Conservation (phyloP, 2,113 vertebrate species). For the Lathamus discolor region DNA sequence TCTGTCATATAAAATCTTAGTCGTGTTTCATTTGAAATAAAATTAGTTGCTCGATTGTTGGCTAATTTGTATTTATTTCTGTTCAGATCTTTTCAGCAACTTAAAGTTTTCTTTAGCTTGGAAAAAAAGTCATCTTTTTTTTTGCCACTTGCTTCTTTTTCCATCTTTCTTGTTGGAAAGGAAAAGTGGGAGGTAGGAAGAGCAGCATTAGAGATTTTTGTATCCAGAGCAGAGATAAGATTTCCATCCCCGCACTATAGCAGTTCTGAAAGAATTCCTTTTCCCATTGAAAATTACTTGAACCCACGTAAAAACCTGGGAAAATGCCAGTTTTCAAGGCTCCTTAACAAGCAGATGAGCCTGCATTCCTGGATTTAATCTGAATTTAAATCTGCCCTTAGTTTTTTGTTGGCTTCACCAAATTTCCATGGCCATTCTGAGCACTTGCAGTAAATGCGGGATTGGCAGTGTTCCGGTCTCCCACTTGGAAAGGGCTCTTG, state of each 20-base stretch:
- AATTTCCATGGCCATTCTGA: neutral
- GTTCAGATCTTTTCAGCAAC: constrained; percentile 33
- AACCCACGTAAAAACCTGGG: neutral
- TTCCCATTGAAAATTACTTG: neutral
- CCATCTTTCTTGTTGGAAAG: constrained; percentile 32
- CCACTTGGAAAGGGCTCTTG: neutral
- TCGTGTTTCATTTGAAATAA: constrained; percentile 47
- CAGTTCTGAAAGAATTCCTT: neutral
- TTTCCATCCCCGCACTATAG: neutral
- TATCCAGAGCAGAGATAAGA: neutral
- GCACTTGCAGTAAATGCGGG: neutral
- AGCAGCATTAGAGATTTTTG: constrained; percentile 14
- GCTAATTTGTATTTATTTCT: constrained; percentile 60
- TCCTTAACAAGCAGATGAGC: neutral
- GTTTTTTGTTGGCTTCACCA: neutral
- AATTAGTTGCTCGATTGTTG: constrained; percentile 54
- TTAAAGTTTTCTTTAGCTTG: constrained; percentile 27
- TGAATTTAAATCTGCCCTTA: neutral
- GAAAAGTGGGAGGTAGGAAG: constrained; percentile 56
- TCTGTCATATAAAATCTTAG: neutral
- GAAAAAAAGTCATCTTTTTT: neutral
- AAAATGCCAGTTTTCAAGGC: neutral
- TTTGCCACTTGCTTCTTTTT: constrained; percentile 41
- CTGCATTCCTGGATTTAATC: neutral
- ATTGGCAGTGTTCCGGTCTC: neutral